These are phyloP conservation scores for Pampusana beccarii DNA, from an alignment of 2,113 vertebrate species.

Conservation along the genomic window DNA sequence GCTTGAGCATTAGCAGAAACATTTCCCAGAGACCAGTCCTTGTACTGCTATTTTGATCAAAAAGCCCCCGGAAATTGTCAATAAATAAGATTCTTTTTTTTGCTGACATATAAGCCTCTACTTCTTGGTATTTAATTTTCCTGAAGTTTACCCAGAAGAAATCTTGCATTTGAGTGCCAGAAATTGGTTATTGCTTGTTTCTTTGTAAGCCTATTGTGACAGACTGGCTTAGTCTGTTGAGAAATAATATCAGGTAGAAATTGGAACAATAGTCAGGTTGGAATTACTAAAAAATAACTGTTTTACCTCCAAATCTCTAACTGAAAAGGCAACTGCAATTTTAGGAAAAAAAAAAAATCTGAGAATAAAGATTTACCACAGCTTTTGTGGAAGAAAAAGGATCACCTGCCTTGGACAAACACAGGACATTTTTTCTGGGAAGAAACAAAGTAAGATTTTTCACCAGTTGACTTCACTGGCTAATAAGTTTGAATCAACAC, in stretches of 20 bases:
- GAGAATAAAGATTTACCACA: background rate
- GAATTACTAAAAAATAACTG: background rate
- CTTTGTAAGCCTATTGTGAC: background rate
- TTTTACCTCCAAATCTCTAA: background rate
- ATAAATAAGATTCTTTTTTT: background rate
- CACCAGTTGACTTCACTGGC: background rate
- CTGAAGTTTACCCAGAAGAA: background rate
- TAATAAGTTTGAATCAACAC: background rate
- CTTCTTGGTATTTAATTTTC: background rate
- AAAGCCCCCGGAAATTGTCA: background rate
- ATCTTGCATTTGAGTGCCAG: background rate
- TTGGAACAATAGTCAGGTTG: background rate
- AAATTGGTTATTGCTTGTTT: background rate
- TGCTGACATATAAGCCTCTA: background rate
- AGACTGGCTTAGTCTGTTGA: background rate
- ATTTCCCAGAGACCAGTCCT: background rate
- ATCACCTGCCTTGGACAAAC: background rate
- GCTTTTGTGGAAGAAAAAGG: background rate
- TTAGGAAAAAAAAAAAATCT: background rate
- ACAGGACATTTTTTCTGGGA: background rate
- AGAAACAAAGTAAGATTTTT: background rate
- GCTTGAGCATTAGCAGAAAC: background rate
- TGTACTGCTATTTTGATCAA: background rate
- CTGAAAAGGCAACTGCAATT: background rate
- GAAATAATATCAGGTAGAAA: background rate